A percentile compares a stretch with the other conserved stretches of the same genome.
Conservation (phyloP, 2,797 vertebrate species). For the Channa striata region DNA sequence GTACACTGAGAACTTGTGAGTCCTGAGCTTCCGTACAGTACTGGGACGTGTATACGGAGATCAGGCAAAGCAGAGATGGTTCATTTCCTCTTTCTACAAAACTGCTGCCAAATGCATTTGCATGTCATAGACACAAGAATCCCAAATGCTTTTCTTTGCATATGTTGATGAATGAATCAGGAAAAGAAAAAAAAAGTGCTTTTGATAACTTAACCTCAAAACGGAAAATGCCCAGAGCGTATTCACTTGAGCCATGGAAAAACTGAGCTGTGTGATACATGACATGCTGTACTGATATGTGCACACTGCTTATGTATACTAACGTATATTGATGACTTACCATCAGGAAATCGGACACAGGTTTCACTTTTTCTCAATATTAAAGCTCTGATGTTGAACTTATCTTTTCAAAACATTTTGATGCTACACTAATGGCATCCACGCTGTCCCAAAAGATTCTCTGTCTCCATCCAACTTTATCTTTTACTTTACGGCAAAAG, state of each 20-base stretch:
- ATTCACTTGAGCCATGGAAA: background rate
- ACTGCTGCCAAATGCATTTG: slow-evolving; percentile 22
- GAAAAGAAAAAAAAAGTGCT: slow-evolving; percentile 8
- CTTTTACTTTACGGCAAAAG: too few species aligned
- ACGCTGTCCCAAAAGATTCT: too few species aligned
- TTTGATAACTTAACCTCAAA: slow-evolving; percentile 4
- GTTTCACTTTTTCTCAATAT: background rate
- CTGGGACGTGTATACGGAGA: too few species aligned
- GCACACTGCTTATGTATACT: background rate
- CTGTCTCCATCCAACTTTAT: too few species aligned
- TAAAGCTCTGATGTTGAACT: too few species aligned
- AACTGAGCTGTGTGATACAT: background rate
- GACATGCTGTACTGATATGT: background rate
- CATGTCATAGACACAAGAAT: slow-evolving; percentile 19
- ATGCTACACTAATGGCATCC: too few species aligned
- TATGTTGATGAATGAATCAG: slow-evolving; percentile 5
- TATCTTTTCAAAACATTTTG: too few species aligned
- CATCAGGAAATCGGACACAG: background rate
- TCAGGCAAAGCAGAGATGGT: background rate
- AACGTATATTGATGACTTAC: background rate
- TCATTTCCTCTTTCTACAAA: slow-evolving; percentile 11
- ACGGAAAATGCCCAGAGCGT: slow-evolving; percentile 1
- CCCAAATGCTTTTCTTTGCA: slow-evolving; percentile 9
- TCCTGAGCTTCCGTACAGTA: background rate
- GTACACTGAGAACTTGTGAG: background rate